Base-by-base conservation (phyloP, 2,797 vertebrate species). In the Sebastes cheni region DNA sequence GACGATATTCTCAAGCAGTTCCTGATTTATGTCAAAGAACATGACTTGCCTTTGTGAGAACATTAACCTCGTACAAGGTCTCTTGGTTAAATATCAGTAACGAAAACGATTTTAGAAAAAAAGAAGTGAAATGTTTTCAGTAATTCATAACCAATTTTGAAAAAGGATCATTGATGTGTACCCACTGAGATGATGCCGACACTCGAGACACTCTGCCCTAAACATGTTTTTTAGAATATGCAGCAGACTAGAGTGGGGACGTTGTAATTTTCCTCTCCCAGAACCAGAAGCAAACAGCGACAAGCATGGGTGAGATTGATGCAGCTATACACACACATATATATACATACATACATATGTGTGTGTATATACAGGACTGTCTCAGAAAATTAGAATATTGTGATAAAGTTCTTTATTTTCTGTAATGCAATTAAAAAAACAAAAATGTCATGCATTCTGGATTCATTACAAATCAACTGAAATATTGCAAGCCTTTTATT, bases 291-390 rank as follows among this genome's bases (percentile, higher is more conserved):
- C 50, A 52, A 52, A 52, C 50, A 52, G 50, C 20, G 4, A n/a
- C 50, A 52, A 20, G 14, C 2, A n/a, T 20, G 20, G 20, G 0
- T 52, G 50, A 52, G 50, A 52, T n/a, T 20, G 50, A 52, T 20
- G 42, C 16, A 46, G 42, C 42, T 39, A 14, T 39, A 46, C 42
- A 3, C 3, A 25, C 3, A 3, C 3, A 25, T 25, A 25, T 25
- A 25, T 25, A 3, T 25, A 3, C 0, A 25, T 4, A 25, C 0
- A 25, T 25, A 25, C 3, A 25, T 25, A 25, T 3, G n/a, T n/a
- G n/a, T n/a, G n/a, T n/a, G n/a, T n/a, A n/a, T n/a, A n/a, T n/a
- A n/a, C n/a, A n/a, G n/a, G n/a, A n/a, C n/a, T n/a, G n/a, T n/a
- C n/a, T n/a, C n/a, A n/a, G n/a, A n/a, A n/a, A n/a, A n/a, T n/a